Conservation (phyloP, 2,797 vertebrate species). For the Anolis apletophallus region DNA sequence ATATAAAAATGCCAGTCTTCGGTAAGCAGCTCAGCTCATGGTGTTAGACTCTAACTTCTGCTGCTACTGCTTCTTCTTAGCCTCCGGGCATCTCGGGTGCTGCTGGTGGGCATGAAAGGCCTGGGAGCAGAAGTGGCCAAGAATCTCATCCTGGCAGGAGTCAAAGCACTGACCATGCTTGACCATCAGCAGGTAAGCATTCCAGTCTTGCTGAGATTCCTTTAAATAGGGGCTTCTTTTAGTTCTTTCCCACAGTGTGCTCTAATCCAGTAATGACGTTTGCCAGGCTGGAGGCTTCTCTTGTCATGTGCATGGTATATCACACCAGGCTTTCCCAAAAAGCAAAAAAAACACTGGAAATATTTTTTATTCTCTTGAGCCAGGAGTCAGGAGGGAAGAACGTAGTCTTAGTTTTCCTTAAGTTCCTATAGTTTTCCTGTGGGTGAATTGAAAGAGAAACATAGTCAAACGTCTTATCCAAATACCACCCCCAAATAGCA, state of each 20-base stretch:
- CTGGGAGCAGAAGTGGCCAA: conserved; percentile 94
- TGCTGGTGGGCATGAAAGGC: conserved; percentile 87
- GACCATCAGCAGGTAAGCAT: conserved; percentile 87
- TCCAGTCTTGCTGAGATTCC: background rate
- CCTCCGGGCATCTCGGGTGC: conserved; percentile 88
- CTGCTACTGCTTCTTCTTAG: conserved; percentile 66
- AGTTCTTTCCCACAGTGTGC: background rate
- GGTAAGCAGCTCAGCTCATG: too few relatives aligned
- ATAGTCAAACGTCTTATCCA: too few relatives aligned
- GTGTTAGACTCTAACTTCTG: too few relatives aligned
- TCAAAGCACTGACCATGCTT: conserved; percentile 89
- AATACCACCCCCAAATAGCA: too few relatives aligned
- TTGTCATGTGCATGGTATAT: too few relatives aligned
- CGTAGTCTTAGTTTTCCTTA: background rate
- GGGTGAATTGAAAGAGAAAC: too few relatives aligned
- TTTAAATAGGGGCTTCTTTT: too few relatives aligned
- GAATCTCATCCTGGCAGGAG: conserved; percentile 93
- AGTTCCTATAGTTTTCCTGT: background rate
- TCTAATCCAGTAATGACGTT: background rate
- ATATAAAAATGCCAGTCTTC: background rate
- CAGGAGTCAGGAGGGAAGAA: background rate
- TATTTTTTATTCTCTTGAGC: background rate
- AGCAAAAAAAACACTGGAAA: too few relatives aligned
- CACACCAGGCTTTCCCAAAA: too few relatives aligned
- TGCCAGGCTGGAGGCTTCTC: too few relatives aligned